These are phyloP conservation scores for Nerophis lumbriciformis DNA, from an alignment of 2,113 vertebrate species.

Conservation along the genomic window DNA sequence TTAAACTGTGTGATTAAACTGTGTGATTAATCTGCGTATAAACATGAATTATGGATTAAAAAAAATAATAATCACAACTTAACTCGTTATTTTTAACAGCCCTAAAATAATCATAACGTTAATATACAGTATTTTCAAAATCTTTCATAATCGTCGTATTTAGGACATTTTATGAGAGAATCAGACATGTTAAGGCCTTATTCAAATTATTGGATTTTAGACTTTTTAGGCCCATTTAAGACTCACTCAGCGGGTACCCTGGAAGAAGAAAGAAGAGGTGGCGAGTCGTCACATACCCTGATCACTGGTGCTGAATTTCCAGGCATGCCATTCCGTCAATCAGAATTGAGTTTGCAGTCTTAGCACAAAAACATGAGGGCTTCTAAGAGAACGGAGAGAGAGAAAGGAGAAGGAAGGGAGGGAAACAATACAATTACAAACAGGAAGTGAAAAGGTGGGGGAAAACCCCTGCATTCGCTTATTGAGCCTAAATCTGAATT, in stretches of 20 bases:
- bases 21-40: too few species aligned
- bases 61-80: too few species aligned
- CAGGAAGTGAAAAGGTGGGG: conserved; percentile 76
- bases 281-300: conserved; percentile 53
- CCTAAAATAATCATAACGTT: too few species aligned
- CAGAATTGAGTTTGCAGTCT: conserved; percentile 50
- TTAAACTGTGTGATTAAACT: too few species aligned
- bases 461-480: conserved; percentile 59
- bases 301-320: conserved; percentile 56
- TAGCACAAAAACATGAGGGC: conserved; percentile 32
- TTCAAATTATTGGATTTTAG: too few species aligned
- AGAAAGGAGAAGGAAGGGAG: conserved; percentile 32
- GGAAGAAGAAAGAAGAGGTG: conserved; percentile 9
- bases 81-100: too few species aligned
- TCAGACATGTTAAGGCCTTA: too few species aligned
- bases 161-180: too few species aligned
- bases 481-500: conserved; percentile 46
- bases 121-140: too few species aligned
- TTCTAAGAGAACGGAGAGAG: conserved; percentile 19
- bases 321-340: conserved; percentile 67
- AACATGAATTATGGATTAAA: too few species aligned
- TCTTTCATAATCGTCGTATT: too few species aligned
- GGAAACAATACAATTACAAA: conserved; percentile 69
- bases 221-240: too few species aligned
- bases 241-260: neutral